Conservation (phyloP, 2,888 invertebrate species). For the Sinhomidia bicolor region DNA sequence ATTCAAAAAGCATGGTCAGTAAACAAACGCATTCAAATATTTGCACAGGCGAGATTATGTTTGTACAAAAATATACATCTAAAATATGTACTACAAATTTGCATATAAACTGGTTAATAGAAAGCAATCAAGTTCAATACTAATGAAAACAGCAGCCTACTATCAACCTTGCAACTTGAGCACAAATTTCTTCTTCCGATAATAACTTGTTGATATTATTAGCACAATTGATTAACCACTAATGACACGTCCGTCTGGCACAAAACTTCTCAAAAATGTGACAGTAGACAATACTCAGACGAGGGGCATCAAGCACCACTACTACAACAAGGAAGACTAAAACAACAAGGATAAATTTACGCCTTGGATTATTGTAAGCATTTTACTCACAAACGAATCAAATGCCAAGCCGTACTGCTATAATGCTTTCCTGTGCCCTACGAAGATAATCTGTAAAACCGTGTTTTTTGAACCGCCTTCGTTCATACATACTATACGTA, state of each 20-base stretch:
- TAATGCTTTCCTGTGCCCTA: neutral
- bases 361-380: neutral
- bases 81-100: no score
- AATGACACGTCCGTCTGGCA: conserved; percentile 1
- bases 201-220: neutral
- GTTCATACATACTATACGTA: no score
- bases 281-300: neutral
- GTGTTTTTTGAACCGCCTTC: neutral
- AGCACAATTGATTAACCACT: neutral
- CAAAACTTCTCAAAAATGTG: conserved; percentile 44
- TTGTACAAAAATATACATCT: no score
- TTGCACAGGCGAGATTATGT: no score
- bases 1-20: no score
- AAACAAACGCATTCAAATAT: no score
- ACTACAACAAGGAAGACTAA: conserved; percentile 34
- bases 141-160: neutral
- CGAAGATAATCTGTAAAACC: no score
- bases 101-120: neutral
- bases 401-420: neutral
- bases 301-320: no score
- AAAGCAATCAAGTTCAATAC: neutral
- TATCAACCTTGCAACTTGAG: neutral
- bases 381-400: neutral
- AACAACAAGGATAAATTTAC: conserved; percentile 1
- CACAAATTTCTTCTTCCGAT: neutral